Evolutionary conservation across 2,888 invertebrate genomes (phyloP).

Genomic region (Drosophila pseudotalamancana): DNA sequence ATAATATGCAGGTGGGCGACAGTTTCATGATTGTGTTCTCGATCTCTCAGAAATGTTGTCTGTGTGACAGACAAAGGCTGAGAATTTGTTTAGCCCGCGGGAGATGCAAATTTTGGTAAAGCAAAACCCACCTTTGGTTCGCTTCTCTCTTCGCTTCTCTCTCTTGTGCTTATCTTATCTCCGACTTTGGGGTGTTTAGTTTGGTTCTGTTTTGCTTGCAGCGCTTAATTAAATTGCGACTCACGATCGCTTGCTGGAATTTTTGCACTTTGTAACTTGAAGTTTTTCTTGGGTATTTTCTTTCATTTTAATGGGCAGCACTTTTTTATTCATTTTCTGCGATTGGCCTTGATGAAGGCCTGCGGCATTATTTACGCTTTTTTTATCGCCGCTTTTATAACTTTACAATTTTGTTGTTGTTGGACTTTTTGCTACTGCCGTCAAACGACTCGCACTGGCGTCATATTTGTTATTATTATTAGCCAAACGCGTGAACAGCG

Average conservation of each 20-base stretch:
- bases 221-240: conserved; percentile 53
- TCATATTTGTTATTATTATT: conserved; percentile 71
- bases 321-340: conserved; percentile 5
- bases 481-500: conserved; percentile 58
- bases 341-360: conserved; percentile 59
- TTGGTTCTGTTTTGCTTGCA: conserved; percentile 2
- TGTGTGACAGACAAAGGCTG: neutral
- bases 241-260: conserved; percentile 22
- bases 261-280: conserved; percentile 10
- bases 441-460: conserved; percentile 45
- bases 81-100: neutral
- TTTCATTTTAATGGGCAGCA: neutral
- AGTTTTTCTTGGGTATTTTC: neutral
- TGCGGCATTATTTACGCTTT: conserved; percentile 7
- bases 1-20: neutral
- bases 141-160: neutral
- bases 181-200: conserved; percentile 3
- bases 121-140: conserved; percentile 53
- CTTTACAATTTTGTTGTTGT: conserved; percentile 8
- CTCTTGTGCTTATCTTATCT: conserved; percentile 12
- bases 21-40: conserved; percentile 6
- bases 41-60: conserved; percentile 9
- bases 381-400: conserved; percentile 13
- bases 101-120: conserved; percentile 49
- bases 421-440: conserved; percentile 3